phyloP scores from a whole-genome alignment of 64 coral and sea anemone genomes.

The Platygyra sinensis region DNA sequence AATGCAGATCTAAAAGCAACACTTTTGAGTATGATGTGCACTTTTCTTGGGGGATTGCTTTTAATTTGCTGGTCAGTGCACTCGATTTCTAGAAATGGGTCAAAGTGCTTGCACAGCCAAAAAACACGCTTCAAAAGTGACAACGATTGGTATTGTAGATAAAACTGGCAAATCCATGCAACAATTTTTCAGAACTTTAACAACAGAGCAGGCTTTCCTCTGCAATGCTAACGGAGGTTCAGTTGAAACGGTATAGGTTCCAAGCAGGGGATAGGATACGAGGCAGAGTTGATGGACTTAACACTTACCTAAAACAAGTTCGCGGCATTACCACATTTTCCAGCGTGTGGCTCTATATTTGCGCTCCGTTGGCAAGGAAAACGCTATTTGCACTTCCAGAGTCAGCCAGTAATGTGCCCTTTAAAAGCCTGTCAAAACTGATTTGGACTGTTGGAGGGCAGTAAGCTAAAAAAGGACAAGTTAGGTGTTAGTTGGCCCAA shows the following conservation, averaged over 20 bases:
- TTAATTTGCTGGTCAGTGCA: too few species aligned
- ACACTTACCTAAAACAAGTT: slow-evolving; percentile 73
- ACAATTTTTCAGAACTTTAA: too few species aligned
- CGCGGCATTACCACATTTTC: slow-evolving; percentile 89
- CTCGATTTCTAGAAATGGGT: neutral
- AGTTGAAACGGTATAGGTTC: too few species aligned
- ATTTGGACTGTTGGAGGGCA: slow-evolving; percentile 83
- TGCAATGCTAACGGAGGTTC: too few species aligned
- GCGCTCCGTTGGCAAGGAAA: slow-evolving; percentile 75
- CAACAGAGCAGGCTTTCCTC: too few species aligned
- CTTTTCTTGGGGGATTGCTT: too few species aligned
- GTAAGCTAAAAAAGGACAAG: slow-evolving; percentile 50
- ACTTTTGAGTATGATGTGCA: too few species aligned
- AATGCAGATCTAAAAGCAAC: too few species aligned
- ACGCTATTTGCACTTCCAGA: slow-evolving; percentile 84
- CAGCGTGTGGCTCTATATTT: slow-evolving; percentile 87
- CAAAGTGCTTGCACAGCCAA: neutral
- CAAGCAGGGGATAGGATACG: neutral
- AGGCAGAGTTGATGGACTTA: neutral
- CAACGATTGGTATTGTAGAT: neutral
- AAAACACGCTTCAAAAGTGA: neutral
- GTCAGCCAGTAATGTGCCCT: slow-evolving; percentile 64
- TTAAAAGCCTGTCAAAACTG: slow-evolving; percentile 79
- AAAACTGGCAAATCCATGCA: neutral
- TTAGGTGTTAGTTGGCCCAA: neutral